Evolutionary conservation across 2,113 vertebrate species (phyloP), one percentile per base, ranked within the genome.

Genomic region (Anhinga rufa): DNA sequence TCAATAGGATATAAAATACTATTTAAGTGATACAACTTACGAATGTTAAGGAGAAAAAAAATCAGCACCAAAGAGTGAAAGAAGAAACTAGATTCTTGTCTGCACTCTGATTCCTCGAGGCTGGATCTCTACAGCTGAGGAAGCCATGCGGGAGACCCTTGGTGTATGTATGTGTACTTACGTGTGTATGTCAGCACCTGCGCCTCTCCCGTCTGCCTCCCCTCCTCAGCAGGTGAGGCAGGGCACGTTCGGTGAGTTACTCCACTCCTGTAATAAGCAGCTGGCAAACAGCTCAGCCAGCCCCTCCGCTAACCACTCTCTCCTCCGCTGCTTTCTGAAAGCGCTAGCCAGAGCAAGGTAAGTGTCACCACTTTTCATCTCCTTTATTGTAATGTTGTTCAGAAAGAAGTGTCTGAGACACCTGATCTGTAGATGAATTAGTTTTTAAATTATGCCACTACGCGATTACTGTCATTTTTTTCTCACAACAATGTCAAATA

Each of bases 1-100:
- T 97, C 82, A 96, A 97, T 72, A 82, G 91, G 94, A 95, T 92
- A 92, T 83, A 95, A 96, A 96, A 97, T 94, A 88, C 77, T 87
- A 93, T 86, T 95, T 70, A 95, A 98, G 90, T 86, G 91, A 94
- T 90, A 95, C 52, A 96, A 92, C 85, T 92, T 93, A 81, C 9
- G 94, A 90, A 94, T 62, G 78, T 57, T 92, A 82, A 65, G 28
- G 52, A 75, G 52, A 60, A 71, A 44, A 91, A 86, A 46, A 69
- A 38, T 51, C 60, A 96, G 94, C 95, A 97, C 89, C 93, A 52
- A 95, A 81, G 77, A 95, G n/a, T 72, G 55, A 92, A 93, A 94
- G 40, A 82, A 83, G 66, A 62, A 84, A 66, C 25, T 14, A 82
- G 38, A 38, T 75, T 81, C 70, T 58, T 46, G 24, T 25, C 52